Conservation (phyloP, 2,113 vertebrate species). For the Oplegnathus fasciatus region DNA sequence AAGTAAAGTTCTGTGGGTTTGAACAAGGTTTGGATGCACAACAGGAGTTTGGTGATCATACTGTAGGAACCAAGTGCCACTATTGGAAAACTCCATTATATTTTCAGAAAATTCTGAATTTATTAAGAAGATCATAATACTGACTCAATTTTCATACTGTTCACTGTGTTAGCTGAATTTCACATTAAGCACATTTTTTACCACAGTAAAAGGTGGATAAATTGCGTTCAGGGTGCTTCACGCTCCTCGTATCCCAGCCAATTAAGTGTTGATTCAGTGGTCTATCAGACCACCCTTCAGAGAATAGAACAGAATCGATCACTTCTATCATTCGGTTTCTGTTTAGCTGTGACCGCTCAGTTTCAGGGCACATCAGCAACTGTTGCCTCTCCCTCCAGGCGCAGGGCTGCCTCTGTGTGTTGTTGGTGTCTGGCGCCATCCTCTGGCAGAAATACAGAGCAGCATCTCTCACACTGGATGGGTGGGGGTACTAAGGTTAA, state of each 20-base stretch:
- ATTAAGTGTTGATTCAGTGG: neutral
- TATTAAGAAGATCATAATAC: neutral
- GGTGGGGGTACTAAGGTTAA: conserved; percentile 60
- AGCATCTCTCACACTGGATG: conserved; percentile 7
- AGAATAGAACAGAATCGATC: neutral
- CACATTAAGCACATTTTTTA: neutral
- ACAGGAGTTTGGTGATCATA: neutral
- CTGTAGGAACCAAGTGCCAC: neutral
- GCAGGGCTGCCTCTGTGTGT: neutral
- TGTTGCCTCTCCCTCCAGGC: conserved; percentile 43
- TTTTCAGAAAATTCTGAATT: neutral
- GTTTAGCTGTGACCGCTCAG: neutral
- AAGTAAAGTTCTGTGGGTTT: neutral
- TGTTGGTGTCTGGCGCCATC: conserved; percentile 81
- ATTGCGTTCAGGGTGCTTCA: neutral
- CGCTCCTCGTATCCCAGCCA: rapidly evolving
- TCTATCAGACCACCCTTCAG: neutral
- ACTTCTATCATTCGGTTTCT: neutral
- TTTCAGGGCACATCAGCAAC: conserved; percentile 30
- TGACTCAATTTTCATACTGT: neutral
- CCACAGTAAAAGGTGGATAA: neutral
- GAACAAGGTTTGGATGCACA: neutral
- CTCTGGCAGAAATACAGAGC: conserved; percentile 44
- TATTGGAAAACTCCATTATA: neutral
- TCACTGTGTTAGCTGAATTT: neutral